These are phyloP conservation scores for Apostichopus leukothele DNA, from an alignment of 53 echinoderm and acorn worm species.

Conservation along the genomic window DNA sequence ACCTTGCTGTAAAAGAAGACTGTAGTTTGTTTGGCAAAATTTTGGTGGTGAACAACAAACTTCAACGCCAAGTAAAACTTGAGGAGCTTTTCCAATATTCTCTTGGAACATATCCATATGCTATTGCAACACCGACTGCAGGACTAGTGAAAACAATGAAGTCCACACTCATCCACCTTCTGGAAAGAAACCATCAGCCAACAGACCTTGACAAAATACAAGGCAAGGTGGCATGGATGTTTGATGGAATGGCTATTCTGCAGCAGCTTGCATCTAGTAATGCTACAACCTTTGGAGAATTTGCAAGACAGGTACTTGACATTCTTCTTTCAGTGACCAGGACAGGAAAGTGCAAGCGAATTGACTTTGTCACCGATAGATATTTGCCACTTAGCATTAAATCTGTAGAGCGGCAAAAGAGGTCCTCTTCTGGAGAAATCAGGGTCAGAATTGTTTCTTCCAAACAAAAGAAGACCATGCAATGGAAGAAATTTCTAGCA, in stretches of 20 bases:
- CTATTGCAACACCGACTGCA: not conserved
- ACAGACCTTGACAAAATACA: not conserved
- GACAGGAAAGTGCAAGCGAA: not conserved
- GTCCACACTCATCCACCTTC: constrained; percentile 8
- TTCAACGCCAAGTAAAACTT: not conserved
- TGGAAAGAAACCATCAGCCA: not conserved
- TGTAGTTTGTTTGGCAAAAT: not conserved
- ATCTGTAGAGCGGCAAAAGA: not conserved
- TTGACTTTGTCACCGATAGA: constrained; percentile 37
- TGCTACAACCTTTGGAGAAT: constrained; percentile 22
- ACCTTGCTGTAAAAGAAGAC: constrained; percentile 47
- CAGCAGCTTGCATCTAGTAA: constrained; percentile 11
- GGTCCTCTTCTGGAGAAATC: not conserved
- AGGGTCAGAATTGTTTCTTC: not conserved
- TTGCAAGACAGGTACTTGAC: not conserved
- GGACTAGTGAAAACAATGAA: not conserved
- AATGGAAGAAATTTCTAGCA: constrained; percentile 35
- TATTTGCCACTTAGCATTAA: constrained; percentile 23
- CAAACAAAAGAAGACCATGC: not conserved
- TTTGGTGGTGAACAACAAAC: constrained; percentile 3
- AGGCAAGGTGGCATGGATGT: not conserved
- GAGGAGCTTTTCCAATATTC: not conserved
- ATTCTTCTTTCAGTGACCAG: not conserved
- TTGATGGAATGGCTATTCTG: constrained; percentile 27
- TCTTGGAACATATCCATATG: constrained; percentile 18